These are phyloP conservation scores for Saguinus imperator DNA, from an alignment of 2,113 vertebrate genomes.

Conservation along the genomic window DNA sequence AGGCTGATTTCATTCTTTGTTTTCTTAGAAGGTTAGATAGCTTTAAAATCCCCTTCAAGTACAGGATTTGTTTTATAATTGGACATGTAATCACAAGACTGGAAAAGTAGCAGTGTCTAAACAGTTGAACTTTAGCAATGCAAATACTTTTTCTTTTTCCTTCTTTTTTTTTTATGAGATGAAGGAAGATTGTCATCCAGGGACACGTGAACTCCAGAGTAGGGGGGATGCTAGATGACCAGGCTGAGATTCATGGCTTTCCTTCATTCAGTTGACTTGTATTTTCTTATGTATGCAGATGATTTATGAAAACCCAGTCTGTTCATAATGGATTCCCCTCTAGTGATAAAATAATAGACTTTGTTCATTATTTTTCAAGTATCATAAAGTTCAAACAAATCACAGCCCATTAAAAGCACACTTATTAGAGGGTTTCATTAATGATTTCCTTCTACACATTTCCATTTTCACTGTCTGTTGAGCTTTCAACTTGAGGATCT, in stretches of 20 bases:
- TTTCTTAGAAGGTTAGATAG: neutral
- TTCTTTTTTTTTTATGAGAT: neutral
- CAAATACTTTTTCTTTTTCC: neutral
- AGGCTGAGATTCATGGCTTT: neutral
- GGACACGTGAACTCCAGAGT: neutral
- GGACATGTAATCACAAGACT: neutral
- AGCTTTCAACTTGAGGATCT: neutral
- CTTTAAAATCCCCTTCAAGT: neutral
- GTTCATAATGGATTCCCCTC: neutral
- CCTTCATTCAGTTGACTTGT: neutral
- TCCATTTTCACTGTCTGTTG: neutral
- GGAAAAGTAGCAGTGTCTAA: neutral
- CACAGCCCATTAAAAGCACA: neutral
- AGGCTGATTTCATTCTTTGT: neutral
- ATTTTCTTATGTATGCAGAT: neutral
- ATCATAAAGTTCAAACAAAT: neutral
- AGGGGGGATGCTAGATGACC: neutral
- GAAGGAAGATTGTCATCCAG: neutral
- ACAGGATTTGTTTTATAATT: neutral
- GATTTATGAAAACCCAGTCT: neutral
- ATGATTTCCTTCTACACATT: neutral
- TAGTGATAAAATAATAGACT: neutral
- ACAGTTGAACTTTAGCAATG: neutral
- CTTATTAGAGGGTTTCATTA: neutral
- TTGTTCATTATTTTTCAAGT: conserved; percentile 13